phyloP scores from a whole-genome alignment of 1,140 invertebrate genomes.

The Brachionus sp. region DNA sequence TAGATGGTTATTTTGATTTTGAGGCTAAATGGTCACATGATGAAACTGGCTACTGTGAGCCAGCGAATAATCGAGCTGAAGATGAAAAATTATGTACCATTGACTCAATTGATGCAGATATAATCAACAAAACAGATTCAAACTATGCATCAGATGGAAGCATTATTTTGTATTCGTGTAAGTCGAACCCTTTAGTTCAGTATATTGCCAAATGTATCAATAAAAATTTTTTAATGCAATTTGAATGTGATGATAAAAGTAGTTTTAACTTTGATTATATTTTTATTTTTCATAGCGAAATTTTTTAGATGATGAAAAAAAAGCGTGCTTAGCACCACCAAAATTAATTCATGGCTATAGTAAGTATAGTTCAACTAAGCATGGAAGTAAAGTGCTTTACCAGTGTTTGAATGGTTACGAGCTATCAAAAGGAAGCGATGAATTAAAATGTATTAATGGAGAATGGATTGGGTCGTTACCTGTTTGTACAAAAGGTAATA shows the following conservation, averaged over 20 bases:
- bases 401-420: constrained; percentile 39
- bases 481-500: constrained; percentile 77
- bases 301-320: neutral
- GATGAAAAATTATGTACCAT: neutral
- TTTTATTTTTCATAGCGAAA: neutral
- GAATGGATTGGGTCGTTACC: constrained; percentile 87
- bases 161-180: neutral
- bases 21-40: neutral
- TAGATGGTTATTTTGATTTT: neutral
- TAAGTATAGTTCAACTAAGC: neutral
- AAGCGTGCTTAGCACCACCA: constrained; percentile 9
- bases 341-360: constrained; percentile 23
- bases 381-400: constrained; percentile 35
- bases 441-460: constrained; percentile 64
- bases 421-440: constrained; percentile 24
- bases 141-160: neutral
- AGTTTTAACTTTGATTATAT: neutral
- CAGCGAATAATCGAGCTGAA: neutral
- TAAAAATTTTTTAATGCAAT: neutral
- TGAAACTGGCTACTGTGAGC: neutral
- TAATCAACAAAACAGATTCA: neutral
- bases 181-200: neutral
- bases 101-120: neutral
- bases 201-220: constrained; percentile 20
- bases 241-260: neutral